Base-by-base conservation (phyloP, 2,113 vertebrate genomes). In the Illadopsis cleaveri region DNA sequence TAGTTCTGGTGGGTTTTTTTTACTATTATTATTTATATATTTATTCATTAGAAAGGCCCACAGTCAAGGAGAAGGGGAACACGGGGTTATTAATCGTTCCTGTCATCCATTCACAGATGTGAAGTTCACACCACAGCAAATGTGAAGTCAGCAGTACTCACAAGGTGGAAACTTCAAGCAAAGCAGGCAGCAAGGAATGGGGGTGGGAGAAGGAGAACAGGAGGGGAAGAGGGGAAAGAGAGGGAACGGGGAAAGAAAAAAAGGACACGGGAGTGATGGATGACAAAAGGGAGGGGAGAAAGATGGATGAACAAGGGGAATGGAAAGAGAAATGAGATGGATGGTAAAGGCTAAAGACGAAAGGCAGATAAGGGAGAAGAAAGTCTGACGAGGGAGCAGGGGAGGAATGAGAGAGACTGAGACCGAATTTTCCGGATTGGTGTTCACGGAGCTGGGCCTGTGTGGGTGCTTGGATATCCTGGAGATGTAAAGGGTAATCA, bases 81-180 rank as follows among this genome's bases (percentile, higher is more conserved):
- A 94, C 6, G 72, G 90, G 98, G 99, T 98, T 99, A 99, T 99
- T 99, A 99, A 99, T 99, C 99, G 99, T 99, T 98, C 98, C 98
- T 99, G 99, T 99, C 99, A 99, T 98, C 98, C 98, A 97, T 98
- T 99, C 98, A 98, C 99, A 99, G 99, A 99, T 99, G 99, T 98
- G 99, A 98, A 98, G 98, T 98, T 98, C 98, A 98, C 98, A 98
- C 98, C 98, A 96, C 98, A 99, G 98, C 98, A 99, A 99, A 98
- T 98, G 98, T 98, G 98, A 99, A 99, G 99, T 99, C 99, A 99
- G 99, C 99, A 99, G 97, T 99, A 99, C 95, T 94, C 98, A 98
- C 98, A 98, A 98, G 98, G 98, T 98, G 98, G 98, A 98, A 98
- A 98, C 98, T 98, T 98, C 98, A 97, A 98, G 98, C 93, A 90